Evolutionary conservation across 2,888 invertebrate genomes (phyloP), one percentile per base, ranked within the genome.

Genomic region (Campoplex capitator): DNA sequence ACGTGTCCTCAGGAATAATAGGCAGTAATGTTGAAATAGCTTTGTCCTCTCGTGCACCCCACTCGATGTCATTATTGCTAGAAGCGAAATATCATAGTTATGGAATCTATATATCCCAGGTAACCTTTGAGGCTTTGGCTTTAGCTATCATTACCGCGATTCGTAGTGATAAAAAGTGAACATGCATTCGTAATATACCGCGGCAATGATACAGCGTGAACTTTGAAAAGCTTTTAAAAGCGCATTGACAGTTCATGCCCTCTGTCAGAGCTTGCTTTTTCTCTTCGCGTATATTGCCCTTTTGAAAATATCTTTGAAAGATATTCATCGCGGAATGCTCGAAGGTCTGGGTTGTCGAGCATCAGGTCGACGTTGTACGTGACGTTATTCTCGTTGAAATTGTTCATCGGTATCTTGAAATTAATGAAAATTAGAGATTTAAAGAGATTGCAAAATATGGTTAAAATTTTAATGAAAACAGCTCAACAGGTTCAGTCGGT

Each of bases 401-500:
- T 38, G 3, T 32, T 65, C 68, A 2, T 54, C 51, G 28, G 42
- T 42, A n/a, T 16, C 13, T 38, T 28, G 38, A 56, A 70, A 58
- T 58, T 42, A 11, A 42, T 0, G 23, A 28, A 28, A 78, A 78
- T 35, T 42, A 18, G 28, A 28, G 9, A 28, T 42, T 54, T 23
- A 32, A 45, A n/a, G n/a, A n/a, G 38, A 77, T 68, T 42, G 42
- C n/a, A 65, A 3, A 23, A 54, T 54, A 79, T 9, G 28, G 16
- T 56, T 28, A 18, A 71, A 48, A 80, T 80, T 71, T 18, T 51
- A 35, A 73, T 51, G 79, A 70, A 58, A 70, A 35, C 58, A 35
- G 62, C 71, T 80, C 80, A 71, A 73, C 71, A 62, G 80, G 71
- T 80, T 62, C 8, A 62, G 56, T 13, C 18, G 70, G 80, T 80